Percentiles rank a stretch among this genome's conserved stretches.
Conservation (phyloP, 1,140 invertebrate species). For the Zaprionus taronus region DNA sequence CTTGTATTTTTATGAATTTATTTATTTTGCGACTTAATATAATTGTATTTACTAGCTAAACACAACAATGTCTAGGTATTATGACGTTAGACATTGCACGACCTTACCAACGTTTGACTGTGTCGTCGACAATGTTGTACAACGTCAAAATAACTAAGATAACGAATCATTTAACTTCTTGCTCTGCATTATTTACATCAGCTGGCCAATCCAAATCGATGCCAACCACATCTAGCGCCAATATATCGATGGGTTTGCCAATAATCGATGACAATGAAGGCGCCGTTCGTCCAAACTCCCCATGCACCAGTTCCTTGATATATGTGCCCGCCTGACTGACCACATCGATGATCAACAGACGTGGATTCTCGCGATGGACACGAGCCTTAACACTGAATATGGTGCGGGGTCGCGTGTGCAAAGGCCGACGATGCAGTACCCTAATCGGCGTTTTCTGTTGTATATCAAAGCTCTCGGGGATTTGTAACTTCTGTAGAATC, state of each 20-base stretch:
- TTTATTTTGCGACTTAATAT: neutral
- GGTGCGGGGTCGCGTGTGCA: slow-evolving; percentile 87
- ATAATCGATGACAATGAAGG: slow-evolving; percentile 87
- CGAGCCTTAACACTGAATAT: slow-evolving; percentile 88
- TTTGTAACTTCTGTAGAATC: slow-evolving; percentile 86
- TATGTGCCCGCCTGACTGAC: slow-evolving; percentile 97
- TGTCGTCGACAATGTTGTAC: slow-evolving; percentile 25
- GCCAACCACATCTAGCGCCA: slow-evolving; percentile 88
- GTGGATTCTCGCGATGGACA: slow-evolving; percentile 83
- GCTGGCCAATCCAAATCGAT: slow-evolving; percentile 89
- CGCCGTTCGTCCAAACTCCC: slow-evolving; percentile 94
- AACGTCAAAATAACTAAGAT: neutral
- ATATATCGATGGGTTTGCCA: slow-evolving; percentile 90
- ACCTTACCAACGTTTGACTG: neutral
- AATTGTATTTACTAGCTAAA: neutral
- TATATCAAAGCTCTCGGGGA: slow-evolving; percentile 86
- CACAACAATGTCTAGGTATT: neutral
- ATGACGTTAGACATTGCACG: neutral
- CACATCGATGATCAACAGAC: slow-evolving; percentile 89
- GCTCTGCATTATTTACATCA: slow-evolving; percentile 70
- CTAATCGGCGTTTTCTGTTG: slow-evolving; percentile 92
- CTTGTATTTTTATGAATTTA: neutral
- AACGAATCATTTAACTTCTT: slow-evolving; percentile 29
- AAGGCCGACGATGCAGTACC: slow-evolving; percentile 92
- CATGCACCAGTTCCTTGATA: slow-evolving; percentile 98